Conservation (phyloP, 2,113 vertebrate species). For the Erythrocercus mccallii region DNA sequence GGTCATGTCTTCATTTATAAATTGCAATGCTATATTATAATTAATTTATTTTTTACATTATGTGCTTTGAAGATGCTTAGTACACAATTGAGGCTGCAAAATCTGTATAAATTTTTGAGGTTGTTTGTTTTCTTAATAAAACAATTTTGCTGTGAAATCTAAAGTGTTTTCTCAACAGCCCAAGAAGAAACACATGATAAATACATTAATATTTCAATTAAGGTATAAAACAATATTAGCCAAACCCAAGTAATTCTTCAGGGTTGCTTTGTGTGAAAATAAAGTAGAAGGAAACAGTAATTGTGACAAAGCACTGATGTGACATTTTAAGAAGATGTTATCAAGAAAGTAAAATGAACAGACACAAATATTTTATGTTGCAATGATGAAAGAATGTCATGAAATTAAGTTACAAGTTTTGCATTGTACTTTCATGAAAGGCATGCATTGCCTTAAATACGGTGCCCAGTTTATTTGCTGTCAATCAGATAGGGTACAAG, state of each 20-base stretch:
- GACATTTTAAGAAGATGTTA: neutral
- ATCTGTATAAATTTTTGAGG: neutral
- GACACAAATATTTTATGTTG: neutral
- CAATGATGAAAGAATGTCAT: neutral
- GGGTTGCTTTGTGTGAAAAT: neutral
- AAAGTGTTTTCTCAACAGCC: neutral
- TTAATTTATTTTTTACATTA: neutral
- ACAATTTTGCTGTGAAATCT: neutral
- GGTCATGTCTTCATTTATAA: neutral
- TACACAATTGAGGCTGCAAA: neutral
- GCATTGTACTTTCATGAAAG: neutral
- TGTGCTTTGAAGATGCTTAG: neutral
- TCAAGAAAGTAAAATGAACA: neutral
- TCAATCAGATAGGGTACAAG: neutral
- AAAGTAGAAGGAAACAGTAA: neutral
- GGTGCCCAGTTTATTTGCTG: neutral
- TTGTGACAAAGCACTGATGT: neutral
- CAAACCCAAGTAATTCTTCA: neutral
- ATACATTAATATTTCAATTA: neutral
- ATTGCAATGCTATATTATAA: neutral
- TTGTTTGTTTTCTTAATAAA: neutral
- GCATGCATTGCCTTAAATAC: neutral
- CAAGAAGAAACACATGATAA: neutral
- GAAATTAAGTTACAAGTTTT: neutral
- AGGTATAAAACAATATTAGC: neutral